Conservation (phyloP, 2,113 vertebrate species). For the Neotoma lepida region DNA sequence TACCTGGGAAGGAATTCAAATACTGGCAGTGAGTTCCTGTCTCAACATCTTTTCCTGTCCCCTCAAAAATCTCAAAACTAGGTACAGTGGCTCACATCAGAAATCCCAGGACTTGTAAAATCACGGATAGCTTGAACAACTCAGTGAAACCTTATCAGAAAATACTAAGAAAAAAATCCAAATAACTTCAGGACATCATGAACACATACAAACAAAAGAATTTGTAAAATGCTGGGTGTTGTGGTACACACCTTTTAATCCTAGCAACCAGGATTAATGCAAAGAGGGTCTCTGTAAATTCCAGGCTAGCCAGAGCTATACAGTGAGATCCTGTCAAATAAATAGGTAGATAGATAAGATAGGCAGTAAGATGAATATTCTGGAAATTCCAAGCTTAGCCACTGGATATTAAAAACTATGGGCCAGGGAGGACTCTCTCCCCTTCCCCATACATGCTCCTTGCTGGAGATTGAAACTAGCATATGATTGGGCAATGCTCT, state of each 20-base stretch:
- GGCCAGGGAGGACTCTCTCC: not conserved
- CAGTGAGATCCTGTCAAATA: not conserved
- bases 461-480: not conserved
- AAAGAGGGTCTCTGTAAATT: not conserved
- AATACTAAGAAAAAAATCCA: not conserved
- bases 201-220: not conserved
- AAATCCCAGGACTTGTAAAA: not conserved
- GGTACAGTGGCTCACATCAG: not conserved
- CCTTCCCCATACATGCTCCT: not conserved
- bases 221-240: not conserved
- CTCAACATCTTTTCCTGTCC: not conserved
- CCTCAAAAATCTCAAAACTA: not conserved
- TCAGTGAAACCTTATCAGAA: not conserved
- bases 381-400: slow-evolving; percentile 19
- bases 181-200: not conserved
- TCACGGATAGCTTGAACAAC: not conserved
- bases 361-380: not conserved
- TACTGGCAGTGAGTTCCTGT: not conserved
- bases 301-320: not conserved
- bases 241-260: not conserved
- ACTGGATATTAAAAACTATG: not conserved
- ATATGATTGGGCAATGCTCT: not conserved
- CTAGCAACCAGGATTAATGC: not conserved
- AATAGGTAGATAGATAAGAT: not conserved
- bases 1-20: not conserved